Base-by-base conservation (phyloP, 2,113 vertebrate genomes). In the Microtus montanus region DNA sequence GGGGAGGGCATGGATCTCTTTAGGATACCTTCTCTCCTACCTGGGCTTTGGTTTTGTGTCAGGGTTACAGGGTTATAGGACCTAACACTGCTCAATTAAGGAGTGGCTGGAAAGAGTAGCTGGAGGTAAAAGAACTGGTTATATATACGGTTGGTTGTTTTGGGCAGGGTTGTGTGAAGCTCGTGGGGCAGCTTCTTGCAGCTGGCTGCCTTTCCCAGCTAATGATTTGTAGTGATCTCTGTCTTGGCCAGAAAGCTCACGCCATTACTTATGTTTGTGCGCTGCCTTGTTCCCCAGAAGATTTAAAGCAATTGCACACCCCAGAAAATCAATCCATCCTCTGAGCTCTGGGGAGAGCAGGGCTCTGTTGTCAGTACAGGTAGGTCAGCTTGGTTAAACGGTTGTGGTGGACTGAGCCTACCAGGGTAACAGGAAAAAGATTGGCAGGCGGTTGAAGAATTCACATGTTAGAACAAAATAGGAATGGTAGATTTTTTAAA, bases 241-340 rank as follows among this genome's bases (percentile, higher is more conserved):
- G 8, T 58, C 52, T 35, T 33, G 74, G 78, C 73, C 0, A 12
- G 3, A 26, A 89, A 84, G 88, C 85, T 30, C 2, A 0, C 49
- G 8, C 58, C 19, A 17, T 97, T 92, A 96, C 94, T 96, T 96
- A 94, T 90, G 90, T 95, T 95, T 93, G 82, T 88, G 63, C 78
- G 68, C 54, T 83, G 94, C 86, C 94, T 97, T 38, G 75, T 90
- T 94, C 78, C 92, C 20, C 4, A 10, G 85, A 93, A 96, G 97
- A 96, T 96, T 96, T 89, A 96, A 93, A 83, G 93, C 85, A 85
- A 78, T 91, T 79, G 13, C 49, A 74, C 38, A 82, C 70, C 44
- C 38, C 5, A 2, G 79, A 75, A 64, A 93, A 90, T 95, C 54
- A 77, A 68, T 88, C 70, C n/a, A 17, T 30, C 83, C 90, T 87